A percentile compares a stretch with the other conserved stretches of the same genome.
Conservation (phyloP, 2,888 invertebrate genomes). For the Cetonia aurata region DNA sequence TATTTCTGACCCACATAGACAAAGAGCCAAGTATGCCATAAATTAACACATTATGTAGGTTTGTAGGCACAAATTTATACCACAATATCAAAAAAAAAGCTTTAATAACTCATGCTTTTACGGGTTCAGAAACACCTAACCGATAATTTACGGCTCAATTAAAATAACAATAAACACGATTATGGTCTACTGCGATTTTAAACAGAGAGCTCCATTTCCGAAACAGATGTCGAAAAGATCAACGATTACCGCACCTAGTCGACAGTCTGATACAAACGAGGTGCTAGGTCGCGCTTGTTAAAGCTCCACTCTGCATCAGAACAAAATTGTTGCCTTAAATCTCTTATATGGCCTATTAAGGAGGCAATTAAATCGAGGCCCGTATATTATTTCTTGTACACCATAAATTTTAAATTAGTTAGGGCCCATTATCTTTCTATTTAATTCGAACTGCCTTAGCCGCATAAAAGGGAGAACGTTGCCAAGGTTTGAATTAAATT, state of each 20-base stretch:
- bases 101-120: neutral
- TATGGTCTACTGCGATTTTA: slow-evolving; percentile 22
- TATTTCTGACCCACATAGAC: too few species aligned
- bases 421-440: slow-evolving; percentile 37
- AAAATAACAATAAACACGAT: slow-evolving; percentile 23
- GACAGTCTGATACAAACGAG: neutral
- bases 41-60: too few species aligned
- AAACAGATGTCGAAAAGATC: slow-evolving; percentile 16
- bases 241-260: neutral
- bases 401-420: slow-evolving; percentile 45
- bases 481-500: slow-evolving; percentile 31
- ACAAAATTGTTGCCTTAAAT: slow-evolving; percentile 41
- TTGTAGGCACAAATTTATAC: too few species aligned
- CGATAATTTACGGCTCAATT: slow-evolving; percentile 24
- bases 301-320: neutral
- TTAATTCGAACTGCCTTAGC: slow-evolving; percentile 26
- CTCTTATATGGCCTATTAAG: slow-evolving; percentile 44
- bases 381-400: slow-evolving; percentile 41
- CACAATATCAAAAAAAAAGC: too few species aligned
- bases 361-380: slow-evolving; percentile 41
- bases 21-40: too few species aligned
- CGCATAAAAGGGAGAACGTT: slow-evolving; percentile 3
- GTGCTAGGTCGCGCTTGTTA: neutral
- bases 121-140: neutral
- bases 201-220: slow-evolving; percentile 1